A percentile compares a stretch with the other conserved stretches of the same genome.
Evolutionary conservation across 2,888 invertebrate genomes (phyloP).

Genomic region (Drosophila leonis): DNA sequence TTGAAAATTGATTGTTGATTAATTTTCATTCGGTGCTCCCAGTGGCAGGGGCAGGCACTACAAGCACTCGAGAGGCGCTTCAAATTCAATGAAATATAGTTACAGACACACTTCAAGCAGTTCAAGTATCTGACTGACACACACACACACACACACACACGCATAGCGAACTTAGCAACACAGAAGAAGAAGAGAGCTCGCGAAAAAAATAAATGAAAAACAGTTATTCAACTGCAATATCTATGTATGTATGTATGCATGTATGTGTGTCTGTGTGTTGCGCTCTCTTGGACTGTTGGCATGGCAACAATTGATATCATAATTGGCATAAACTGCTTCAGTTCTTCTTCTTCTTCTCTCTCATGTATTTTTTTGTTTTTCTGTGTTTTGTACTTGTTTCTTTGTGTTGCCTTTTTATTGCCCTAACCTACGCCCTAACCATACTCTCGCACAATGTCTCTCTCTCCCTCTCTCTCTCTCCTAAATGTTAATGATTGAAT

Average conservation of each 20-base stretch:
- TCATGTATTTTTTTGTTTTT: background rate
- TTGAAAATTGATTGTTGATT: conserved; percentile 4
- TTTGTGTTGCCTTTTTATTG: conserved; percentile 15
- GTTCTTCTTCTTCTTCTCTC: conserved; percentile 25
- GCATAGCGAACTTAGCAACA: conserved; percentile 50
- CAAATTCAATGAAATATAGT: conserved; percentile 43
- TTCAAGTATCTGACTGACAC: conserved; percentile 43
- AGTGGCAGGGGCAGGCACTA: background rate
- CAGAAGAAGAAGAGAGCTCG: conserved; percentile 8
- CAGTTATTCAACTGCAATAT: conserved; percentile 65
- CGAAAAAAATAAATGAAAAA: conserved; percentile 37
- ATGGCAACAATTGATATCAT: conserved; percentile 71
- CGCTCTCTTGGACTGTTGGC: conserved; percentile 33
- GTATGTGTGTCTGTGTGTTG: conserved; percentile 3
- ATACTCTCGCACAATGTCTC: background rate
- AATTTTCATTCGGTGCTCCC: background rate
- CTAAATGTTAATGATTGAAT: conserved; percentile 9
- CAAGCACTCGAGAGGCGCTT: conserved; percentile 34
- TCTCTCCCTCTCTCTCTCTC: background rate
- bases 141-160: conserved; percentile 17
- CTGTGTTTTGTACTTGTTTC: conserved; percentile 7
- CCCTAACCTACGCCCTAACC: background rate
- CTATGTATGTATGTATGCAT: conserved; percentile 19
- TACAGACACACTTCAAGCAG: conserved; percentile 39
- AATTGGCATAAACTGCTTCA: conserved; percentile 65